These are phyloP conservation scores for Syngnathus acus DNA, from an alignment of 2,797 vertebrate species.

Conservation along the genomic window DNA sequence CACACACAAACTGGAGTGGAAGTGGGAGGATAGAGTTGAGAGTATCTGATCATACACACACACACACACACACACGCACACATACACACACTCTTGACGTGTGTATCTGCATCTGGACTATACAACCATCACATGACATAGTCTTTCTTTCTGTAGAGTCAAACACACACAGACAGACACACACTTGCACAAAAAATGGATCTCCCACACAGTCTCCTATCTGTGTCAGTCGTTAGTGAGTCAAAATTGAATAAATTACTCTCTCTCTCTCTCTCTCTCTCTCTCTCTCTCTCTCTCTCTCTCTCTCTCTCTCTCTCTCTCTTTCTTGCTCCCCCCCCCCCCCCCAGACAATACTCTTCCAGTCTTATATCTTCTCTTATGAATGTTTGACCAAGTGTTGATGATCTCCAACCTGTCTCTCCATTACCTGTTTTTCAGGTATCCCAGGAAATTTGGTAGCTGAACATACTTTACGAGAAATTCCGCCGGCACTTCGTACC, in stretches of 20 bases:
- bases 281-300: not conserved
- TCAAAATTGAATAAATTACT: constrained; percentile 54
- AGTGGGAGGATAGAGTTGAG: constrained; percentile 42
- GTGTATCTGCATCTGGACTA: constrained; percentile 39
- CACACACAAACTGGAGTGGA: constrained; percentile 34
- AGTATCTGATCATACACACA: constrained; percentile 28
- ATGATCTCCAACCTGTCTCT: not conserved
- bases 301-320: not conserved
- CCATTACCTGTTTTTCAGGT: not conserved
- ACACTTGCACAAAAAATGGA: constrained; percentile 17
- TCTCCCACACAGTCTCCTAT: constrained; percentile 51
- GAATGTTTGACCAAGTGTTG: not conserved
- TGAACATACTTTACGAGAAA: not conserved
- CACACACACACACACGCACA: constrained; percentile 5
- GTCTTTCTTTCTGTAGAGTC: constrained; percentile 26
- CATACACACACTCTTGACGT: constrained; percentile 34
- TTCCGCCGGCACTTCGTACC: not conserved
- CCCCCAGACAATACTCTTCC: not conserved
- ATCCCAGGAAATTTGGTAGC: not conserved
- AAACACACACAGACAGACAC: constrained; percentile 28
- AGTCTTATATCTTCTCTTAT: not conserved
- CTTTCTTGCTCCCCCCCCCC: not conserved
- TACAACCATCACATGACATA: constrained; percentile 33
- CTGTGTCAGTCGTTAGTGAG: constrained; percentile 50
- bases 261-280: not conserved